These are phyloP conservation scores for Dicycla oo DNA, from an alignment of 2,888 invertebrate species.

Conservation along the genomic window DNA sequence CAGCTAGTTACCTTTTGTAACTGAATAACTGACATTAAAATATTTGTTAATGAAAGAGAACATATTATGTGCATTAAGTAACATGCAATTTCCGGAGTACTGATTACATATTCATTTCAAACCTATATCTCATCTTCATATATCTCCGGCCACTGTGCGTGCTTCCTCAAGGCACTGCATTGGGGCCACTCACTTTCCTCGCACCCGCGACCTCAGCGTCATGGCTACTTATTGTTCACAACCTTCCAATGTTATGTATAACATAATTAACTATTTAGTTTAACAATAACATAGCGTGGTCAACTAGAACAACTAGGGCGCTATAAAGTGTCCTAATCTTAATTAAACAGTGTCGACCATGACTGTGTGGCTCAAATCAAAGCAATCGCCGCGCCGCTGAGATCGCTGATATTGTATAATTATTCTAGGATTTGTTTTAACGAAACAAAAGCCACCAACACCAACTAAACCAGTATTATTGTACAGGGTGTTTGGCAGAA, in stretches of 20 bases:
- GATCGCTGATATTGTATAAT: background rate
- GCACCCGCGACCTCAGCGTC: constrained; percentile 29
- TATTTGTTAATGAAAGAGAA: background rate
- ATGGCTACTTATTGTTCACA: constrained; percentile 23
- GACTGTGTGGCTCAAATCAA: constrained; percentile 21
- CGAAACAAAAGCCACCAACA: background rate
- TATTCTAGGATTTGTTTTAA: background rate
- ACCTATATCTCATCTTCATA: background rate
- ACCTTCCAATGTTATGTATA: constrained; percentile 34
- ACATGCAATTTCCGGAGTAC: too few species aligned
- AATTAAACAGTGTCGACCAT: constrained; percentile 48
- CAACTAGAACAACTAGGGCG: constrained; percentile 19
- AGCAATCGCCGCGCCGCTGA: constrained; percentile 8
- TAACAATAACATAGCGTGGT: constrained; percentile 41
- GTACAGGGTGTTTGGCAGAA: too few species aligned
- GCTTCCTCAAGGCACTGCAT: constrained; percentile 35
- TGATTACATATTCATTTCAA: background rate
- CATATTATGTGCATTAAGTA: too few species aligned
- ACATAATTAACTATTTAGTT: constrained; percentile 46
- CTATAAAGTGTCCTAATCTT: constrained; percentile 30
- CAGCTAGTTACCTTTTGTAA: background rate
- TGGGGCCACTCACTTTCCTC: constrained; percentile 33
- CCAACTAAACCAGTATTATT: too few species aligned
- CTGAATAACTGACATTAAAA: background rate
- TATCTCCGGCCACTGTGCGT: background rate